Evolutionary conservation across 2,113 vertebrate species (phyloP), one percentile per base, ranked within the genome.

Genomic region (Oxygymnocypris stewartii): DNA sequence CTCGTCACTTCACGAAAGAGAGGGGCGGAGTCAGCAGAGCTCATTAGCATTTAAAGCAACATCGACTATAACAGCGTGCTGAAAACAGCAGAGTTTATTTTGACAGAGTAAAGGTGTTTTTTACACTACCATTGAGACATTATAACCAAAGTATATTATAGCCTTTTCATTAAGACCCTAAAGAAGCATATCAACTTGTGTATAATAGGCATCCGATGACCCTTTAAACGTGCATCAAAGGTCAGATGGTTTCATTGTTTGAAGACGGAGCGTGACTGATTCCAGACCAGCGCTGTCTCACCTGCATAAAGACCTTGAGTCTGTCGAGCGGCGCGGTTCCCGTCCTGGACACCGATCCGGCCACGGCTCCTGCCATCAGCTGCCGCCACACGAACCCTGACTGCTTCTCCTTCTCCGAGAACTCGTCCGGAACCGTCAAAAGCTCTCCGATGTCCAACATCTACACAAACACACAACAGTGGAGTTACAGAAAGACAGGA

Each of bases 291-390:
- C 1, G 3, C 12, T 1, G 23, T 57, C 85, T 83, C 23, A 97
- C 97, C 96, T 97, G 97, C 90, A 97, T 94, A 90, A 97, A 97
- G 71, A 98, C 96, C 91, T 98, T 98, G 75, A 98, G 93, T 6
- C 97, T 95, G 90, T 97, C 97, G 86, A 98, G 92, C 0, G 97
- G 97, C 3, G 97, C 97, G 0, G 96, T 97, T 82, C 96, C 96
- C 0, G 96, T 97, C 5, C 97, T 94, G 0, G 97, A 97, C 23
- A 97, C 95, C 0, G 95, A 96, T 0, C 97, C 97, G 0, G 97
- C 97, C 86, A 97, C 91, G 0, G 95, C 96, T 0, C 97, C 97
- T 0, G 97, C 95, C 91, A 97, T 93, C 88, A 98, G 93, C 89
- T 98, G 97, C 78, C 96, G 94, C 97, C 97, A 98, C 92, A 96